Evolutionary conservation across 2,888 invertebrate species (phyloP).

Genomic region (Chaetoderma sp.): DNA sequence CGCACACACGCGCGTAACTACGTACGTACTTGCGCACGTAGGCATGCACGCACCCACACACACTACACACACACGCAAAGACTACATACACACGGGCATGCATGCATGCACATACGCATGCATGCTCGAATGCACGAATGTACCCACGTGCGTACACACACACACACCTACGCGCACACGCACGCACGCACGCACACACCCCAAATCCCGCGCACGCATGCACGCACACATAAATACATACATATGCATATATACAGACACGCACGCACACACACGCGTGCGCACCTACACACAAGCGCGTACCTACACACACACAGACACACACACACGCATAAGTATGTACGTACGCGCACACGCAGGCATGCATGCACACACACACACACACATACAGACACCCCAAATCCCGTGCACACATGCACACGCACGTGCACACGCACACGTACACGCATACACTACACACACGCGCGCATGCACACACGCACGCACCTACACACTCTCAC

Average conservation of each 20-base stretch:
- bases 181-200: constrained; percentile 10
- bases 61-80: too few relatives aligned
- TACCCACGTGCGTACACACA: too few relatives aligned
- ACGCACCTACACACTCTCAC: background rate
- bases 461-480: background rate
- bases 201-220: too few relatives aligned
- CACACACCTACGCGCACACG: background rate
- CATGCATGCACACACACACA: constrained; percentile 7
- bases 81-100: too few relatives aligned
- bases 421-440: background rate
- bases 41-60: too few relatives aligned
- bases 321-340: background rate
- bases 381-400: constrained; percentile 2
- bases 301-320: background rate
- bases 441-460: constrained; percentile 2
- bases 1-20: too few relatives aligned
- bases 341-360: constrained; percentile 4
- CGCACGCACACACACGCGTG: constrained; percentile 5
- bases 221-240: constrained; percentile 15
- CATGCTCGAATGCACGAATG: too few relatives aligned
- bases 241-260: constrained; percentile 11
- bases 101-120: too few relatives aligned
- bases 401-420: background rate
- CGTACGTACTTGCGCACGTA: too few relatives aligned
- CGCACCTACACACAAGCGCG: background rate